Percentiles rank a stretch among this genome's conserved stretches.
Conservation (phyloP, 2,888 invertebrate species). For the Ceraclea dissimilis region DNA sequence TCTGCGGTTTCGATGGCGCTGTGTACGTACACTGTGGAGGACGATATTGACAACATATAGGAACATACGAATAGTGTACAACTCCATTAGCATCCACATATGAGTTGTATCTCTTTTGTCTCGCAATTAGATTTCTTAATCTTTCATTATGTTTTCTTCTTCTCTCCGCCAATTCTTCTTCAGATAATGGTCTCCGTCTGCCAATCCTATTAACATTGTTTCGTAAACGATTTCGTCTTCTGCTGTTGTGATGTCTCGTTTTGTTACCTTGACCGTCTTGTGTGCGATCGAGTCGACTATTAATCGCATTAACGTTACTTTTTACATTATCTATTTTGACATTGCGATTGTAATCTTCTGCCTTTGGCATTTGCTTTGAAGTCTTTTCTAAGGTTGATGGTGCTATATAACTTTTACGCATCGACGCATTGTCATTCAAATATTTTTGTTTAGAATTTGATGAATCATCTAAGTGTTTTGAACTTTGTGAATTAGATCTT, state of each 20-base stretch:
- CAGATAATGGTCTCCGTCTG: background rate
- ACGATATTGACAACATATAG: conserved; percentile 24
- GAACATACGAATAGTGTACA: conserved; percentile 25
- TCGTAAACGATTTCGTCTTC: background rate
- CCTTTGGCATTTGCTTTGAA: background rate
- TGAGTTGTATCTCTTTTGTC: conserved; percentile 24
- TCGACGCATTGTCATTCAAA: conserved; percentile 4
- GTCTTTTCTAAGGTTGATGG: conserved; percentile 2
- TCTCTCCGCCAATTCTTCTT: background rate
- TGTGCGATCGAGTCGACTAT: background rate
- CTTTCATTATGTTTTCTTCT: background rate
- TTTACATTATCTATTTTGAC: background rate
- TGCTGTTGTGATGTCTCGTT: background rate
- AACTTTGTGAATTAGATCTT: conserved; percentile 6
- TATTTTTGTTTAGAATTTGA: conserved; percentile 1
- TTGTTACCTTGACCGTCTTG: background rate
- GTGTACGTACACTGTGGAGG: conserved; percentile 12
- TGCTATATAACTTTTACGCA: conserved; percentile 2
- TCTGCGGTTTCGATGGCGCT: background rate
- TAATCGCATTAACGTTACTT: background rate
- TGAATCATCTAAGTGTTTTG: conserved; percentile 10
- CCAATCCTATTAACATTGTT: background rate
- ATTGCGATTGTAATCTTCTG: background rate
- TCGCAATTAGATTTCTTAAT: background rate
- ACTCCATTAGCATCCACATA: conserved; percentile 25